Percentiles rank a stretch among this genome's conserved stretches.
Conservation (phyloP, 2,888 invertebrate genomes). For the Glaucopsyche alexis region DNA sequence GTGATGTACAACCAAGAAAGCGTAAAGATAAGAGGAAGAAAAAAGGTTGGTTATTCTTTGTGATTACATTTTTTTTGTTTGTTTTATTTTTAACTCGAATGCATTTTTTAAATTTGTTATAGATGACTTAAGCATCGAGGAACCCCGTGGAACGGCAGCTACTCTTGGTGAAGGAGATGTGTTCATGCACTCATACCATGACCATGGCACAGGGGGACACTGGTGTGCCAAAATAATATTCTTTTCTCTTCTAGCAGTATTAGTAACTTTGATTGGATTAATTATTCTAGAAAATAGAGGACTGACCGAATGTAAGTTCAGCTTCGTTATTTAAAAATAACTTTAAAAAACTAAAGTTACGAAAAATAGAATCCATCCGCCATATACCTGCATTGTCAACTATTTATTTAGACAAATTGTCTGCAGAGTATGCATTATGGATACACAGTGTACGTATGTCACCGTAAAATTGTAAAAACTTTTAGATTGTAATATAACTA, state of each 20-base stretch:
- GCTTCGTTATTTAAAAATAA: neutral
- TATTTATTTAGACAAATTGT: no score
- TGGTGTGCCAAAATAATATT: conserved; percentile 92
- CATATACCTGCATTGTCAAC: no score
- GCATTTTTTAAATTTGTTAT: neutral
- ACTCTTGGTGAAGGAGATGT: conserved; percentile 83
- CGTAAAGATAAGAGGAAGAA: conserved; percentile 91
- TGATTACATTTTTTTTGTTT: neutral
- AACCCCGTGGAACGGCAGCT: conserved; percentile 72
- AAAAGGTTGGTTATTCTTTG: conserved; percentile 82
- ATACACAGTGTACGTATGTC: no score
- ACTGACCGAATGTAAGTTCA: conserved; percentile 85
- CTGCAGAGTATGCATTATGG: no score
- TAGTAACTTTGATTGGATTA: conserved; percentile 86
- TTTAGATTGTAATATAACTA: no score
- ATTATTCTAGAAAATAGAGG: conserved; percentile 91
- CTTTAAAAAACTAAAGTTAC: neutral
- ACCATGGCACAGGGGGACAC: conserved; percentile 88
- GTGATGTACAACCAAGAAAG: conserved; percentile 92
- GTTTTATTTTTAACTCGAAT: neutral
- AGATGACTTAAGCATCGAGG: conserved; percentile 74
- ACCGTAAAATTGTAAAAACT: no score
- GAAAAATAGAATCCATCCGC: no score
- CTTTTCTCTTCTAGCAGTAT: conserved; percentile 85
- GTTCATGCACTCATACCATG: conserved; percentile 88